These are phyloP conservation scores for Odontocolon sp. DNA, from an alignment of 2,888 invertebrate genomes.

Conservation along the genomic window DNA sequence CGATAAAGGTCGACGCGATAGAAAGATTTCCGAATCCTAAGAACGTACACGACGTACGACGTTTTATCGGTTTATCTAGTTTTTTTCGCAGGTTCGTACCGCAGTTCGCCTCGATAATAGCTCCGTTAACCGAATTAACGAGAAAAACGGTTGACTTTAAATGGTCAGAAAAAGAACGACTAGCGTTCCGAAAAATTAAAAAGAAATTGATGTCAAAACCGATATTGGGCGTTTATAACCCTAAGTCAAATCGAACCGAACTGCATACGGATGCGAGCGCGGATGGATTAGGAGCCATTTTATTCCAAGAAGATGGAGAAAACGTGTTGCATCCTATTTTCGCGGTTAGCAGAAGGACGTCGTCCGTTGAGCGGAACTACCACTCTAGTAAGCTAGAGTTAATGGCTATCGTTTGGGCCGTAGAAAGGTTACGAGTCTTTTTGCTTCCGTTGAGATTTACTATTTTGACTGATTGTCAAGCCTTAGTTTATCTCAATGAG, in stretches of 20 bases:
- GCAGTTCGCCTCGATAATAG: no score
- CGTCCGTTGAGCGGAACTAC: conserved; percentile 60
- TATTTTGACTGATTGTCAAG: conserved; percentile 54
- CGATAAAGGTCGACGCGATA: conserved; percentile 59
- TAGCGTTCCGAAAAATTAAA: conserved; percentile 34
- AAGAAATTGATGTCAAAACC: conserved; percentile 19
- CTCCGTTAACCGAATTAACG: conserved; percentile 27
- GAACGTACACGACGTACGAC: conserved; percentile 39
- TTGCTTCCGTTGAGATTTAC: conserved; percentile 54
- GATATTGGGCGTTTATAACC: conserved; percentile 34
- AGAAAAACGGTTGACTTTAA: conserved; percentile 20
- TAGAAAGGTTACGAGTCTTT: conserved; percentile 34
- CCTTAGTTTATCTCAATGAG: no score
- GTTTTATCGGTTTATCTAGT: conserved; percentile 39
- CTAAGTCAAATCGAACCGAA: conserved; percentile 25
- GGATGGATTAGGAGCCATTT: conserved; percentile 35
- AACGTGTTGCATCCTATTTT: conserved; percentile 62
- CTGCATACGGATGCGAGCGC: conserved; percentile 39
- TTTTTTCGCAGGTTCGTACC: no score
- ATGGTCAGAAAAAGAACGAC: conserved; percentile 26
- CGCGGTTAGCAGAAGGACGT: conserved; percentile 65
- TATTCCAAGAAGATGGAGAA: conserved; percentile 58
- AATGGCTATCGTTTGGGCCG: conserved; percentile 35
- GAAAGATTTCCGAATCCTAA: conserved; percentile 45
- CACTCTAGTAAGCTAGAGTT: no score